Evolutionary conservation across 2,888 invertebrate species (phyloP).

Genomic region (Alloscopus bannaensis): DNA sequence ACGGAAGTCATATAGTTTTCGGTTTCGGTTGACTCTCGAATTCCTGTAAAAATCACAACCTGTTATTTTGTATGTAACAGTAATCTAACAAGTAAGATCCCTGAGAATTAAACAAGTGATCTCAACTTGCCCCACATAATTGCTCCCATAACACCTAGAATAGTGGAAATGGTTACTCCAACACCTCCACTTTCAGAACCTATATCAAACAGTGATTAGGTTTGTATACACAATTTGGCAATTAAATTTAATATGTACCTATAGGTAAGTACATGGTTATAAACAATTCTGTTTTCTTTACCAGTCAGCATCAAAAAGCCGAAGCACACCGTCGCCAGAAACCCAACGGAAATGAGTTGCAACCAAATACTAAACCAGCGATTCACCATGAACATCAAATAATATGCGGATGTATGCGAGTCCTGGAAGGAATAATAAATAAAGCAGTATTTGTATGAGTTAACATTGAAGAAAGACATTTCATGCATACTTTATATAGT

Average conservation of each 20-base stretch:
- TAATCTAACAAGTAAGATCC: background rate
- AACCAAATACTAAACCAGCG: constrained; percentile 96
- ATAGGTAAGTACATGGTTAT: background rate
- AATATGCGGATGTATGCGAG: constrained; percentile 92
- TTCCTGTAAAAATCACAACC: constrained; percentile 7
- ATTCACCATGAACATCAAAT: constrained; percentile 89
- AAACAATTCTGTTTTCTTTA: no score
- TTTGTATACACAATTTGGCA: no score
- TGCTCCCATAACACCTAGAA: constrained; percentile 36
- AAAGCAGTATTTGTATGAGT: background rate
- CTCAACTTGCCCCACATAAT: constrained; percentile 49
- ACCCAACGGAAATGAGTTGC: constrained; percentile 91
- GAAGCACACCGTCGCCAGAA: constrained; percentile 89
- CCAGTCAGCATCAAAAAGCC: no score
- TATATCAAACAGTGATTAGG: no score
- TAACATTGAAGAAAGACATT: background rate
- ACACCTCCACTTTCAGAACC: constrained; percentile 32
- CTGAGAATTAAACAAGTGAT: background rate
- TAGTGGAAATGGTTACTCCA: constrained; percentile 53
- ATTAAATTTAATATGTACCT: background rate
- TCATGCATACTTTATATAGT: background rate
- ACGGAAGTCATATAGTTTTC: constrained; percentile 70
- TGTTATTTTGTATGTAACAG: background rate
- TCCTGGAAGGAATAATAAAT: constrained; percentile 50
- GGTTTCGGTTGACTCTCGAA: constrained; percentile 67